Percentiles rank a stretch among this genome's conserved stretches.
These are phyloP conservation scores for Sebastiscus albofasciatus DNA, from an alignment of 2,797 vertebrate species.

Conservation along the genomic window DNA sequence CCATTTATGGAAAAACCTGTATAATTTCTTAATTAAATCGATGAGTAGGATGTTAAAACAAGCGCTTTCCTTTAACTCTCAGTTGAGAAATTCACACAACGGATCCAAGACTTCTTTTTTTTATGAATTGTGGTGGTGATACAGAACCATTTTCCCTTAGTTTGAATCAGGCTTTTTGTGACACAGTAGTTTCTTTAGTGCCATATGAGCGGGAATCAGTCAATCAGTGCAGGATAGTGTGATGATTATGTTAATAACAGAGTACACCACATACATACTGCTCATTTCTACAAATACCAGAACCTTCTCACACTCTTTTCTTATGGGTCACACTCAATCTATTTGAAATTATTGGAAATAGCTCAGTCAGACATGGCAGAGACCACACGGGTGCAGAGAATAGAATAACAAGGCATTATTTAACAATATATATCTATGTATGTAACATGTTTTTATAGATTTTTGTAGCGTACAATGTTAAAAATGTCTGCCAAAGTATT, in stretches of 20 bases:
- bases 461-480: conserved; percentile 14
- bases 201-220: neutral
- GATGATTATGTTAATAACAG: neutral
- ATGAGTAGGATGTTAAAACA: conserved; percentile 24
- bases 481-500: neutral
- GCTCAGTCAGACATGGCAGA: neutral
- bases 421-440: neutral
- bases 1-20: conserved; percentile 41
- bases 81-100: neutral
- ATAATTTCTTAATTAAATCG: conserved; percentile 48
- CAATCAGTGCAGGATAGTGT: neutral
- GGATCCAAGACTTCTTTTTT: neutral
- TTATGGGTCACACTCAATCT: neutral
- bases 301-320: neutral
- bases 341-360: conserved; percentile 12
- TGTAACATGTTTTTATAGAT: neutral
- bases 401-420: neutral
- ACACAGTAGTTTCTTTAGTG: neutral
- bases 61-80: neutral
- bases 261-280: neutral
- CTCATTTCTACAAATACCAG: neutral
- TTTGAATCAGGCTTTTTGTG: neutral
- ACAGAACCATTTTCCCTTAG: neutral
- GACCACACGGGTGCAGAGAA: conserved; percentile 5
- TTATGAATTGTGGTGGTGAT: neutral